These are phyloP conservation scores for Allophyes oxyacanthae DNA, from an alignment of 2,888 invertebrate genomes.

Conservation along the genomic window DNA sequence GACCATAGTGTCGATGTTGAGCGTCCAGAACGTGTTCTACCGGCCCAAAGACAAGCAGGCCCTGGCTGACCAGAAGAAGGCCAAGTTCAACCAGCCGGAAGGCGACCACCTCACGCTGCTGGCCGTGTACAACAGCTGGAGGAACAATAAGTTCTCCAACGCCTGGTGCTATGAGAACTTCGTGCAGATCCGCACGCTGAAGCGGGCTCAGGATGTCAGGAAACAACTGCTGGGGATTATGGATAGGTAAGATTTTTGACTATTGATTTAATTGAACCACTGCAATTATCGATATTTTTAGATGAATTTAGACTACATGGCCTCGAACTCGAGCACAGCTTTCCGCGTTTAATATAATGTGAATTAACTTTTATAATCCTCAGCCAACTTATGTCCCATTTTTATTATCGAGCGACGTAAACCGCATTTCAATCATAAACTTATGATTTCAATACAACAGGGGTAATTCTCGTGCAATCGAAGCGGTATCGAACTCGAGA, in stretches of 20 bases:
- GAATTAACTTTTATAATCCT: no score
- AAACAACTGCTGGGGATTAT: slow-evolving; percentile 99
- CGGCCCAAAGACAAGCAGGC: slow-evolving; percentile 98
- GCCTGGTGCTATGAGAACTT: slow-evolving; percentile 99
- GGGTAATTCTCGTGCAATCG: no score
- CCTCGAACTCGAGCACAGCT: no score
- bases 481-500: no score
- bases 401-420: no score
- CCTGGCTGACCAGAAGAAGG: slow-evolving; percentile 99
- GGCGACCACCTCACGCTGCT: slow-evolving; percentile 99
- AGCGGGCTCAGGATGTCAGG: slow-evolving; percentile 98
- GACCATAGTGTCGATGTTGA: slow-evolving; percentile 99
- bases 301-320: no score
- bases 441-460: no score
- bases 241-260: slow-evolving; percentile 92
- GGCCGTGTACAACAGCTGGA: slow-evolving; percentile 99
- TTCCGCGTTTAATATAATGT: no score
- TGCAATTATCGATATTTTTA: no score
- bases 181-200: slow-evolving; percentile 98
- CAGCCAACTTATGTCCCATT: no score
- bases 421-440: no score
- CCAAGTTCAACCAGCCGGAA: slow-evolving; percentile 99
- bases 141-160: slow-evolving; percentile 99
- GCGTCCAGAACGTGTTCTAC: slow-evolving; percentile 99
- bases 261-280: no score